phyloP scores from a whole-genome alignment of 1,140 invertebrate genomes.

The Zaprionus ghesquierei region DNA sequence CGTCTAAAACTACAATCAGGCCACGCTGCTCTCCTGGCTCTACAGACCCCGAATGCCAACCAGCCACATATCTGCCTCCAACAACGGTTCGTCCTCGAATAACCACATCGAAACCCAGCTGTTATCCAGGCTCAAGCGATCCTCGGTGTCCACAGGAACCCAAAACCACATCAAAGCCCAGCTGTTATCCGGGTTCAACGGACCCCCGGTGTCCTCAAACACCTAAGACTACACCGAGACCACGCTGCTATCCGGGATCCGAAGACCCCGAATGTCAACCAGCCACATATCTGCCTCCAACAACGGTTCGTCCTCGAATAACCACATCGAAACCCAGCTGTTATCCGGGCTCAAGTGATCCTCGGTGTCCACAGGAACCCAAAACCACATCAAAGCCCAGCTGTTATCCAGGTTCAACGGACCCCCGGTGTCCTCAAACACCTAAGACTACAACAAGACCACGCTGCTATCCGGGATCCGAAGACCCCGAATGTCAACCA shows the following conservation, averaged over 20 bases:
- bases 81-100: background rate
- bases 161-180: background rate
- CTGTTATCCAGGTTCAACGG: background rate
- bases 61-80: slow-evolving; percentile 1
- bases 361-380: background rate
- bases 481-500: background rate
- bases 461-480: background rate
- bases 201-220: slow-evolving; percentile 12
- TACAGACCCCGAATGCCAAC: background rate
- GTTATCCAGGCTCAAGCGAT: slow-evolving; percentile 82
- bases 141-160: slow-evolving; percentile 69
- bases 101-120: background rate
- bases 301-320: background rate
- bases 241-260: slow-evolving; percentile 80
- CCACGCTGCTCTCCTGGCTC: slow-evolving; percentile 1
- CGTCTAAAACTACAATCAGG: background rate
- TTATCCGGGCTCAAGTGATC: slow-evolving; percentile 6
- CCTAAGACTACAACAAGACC: background rate
- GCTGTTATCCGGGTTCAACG: slow-evolving; percentile 32
- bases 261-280: background rate
- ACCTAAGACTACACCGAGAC: slow-evolving; percentile 41
- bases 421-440: background rate
- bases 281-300: background rate
- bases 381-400: background rate
- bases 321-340: slow-evolving; percentile 13